Percentiles rank a stretch among this genome's conserved stretches.
These are phyloP conservation scores for Cyanoliseus patagonus DNA, from an alignment of 2,113 vertebrate genomes.

Conservation along the genomic window DNA sequence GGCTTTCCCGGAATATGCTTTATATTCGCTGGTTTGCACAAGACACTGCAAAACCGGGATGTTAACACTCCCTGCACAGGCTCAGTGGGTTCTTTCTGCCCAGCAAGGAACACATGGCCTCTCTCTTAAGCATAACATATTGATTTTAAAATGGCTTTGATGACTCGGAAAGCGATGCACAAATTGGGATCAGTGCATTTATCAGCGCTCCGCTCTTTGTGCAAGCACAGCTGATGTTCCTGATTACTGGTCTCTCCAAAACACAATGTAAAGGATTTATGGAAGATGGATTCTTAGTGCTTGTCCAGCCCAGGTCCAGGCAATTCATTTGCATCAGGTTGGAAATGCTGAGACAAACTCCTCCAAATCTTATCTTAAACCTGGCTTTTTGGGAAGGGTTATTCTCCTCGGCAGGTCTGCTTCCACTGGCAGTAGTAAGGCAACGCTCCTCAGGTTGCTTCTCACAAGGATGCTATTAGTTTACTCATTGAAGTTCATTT, in stretches of 20 bases:
- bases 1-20: conserved; percentile 14
- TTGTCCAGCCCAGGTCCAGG: not conserved
- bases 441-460: not conserved
- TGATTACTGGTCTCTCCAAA: not conserved
- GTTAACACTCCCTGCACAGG: not conserved
- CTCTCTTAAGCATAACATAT: not conserved
- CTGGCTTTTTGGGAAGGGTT: not conserved
- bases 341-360: not conserved
- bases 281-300: not conserved
- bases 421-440: not conserved
- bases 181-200: not conserved
- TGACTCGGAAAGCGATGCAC: not conserved
- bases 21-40: not conserved
- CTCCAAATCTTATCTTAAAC: conserved; percentile 27
- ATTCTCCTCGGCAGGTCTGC: not conserved
- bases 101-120: not conserved
- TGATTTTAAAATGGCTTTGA: conserved; percentile 39
- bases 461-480: not conserved
- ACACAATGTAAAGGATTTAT: not conserved
- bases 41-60: not conserved
- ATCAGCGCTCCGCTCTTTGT: not conserved
- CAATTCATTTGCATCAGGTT: not conserved
- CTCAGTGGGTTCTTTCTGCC: not conserved
- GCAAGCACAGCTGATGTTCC: not conserved
- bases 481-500: not conserved